phyloP scores from a whole-genome alignment of 2,888 invertebrate genomes.

The Diplazon laetatorius region DNA sequence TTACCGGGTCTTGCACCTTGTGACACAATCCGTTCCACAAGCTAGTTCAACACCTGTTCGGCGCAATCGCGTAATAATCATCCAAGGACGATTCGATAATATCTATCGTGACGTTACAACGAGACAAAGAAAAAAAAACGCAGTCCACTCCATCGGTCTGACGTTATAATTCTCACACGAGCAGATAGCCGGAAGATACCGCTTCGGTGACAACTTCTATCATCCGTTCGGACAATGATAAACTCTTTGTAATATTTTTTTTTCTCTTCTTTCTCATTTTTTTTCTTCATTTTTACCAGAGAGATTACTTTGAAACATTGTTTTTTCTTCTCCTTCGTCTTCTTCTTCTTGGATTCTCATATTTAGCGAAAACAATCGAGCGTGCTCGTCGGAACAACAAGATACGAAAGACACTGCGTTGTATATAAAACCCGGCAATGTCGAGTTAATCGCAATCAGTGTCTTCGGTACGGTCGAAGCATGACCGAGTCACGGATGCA shows the following conservation, averaged over 20 bases:
- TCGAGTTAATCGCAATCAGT: constrained; percentile 26
- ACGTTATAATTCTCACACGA: constrained; percentile 5
- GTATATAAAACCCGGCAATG: constrained; percentile 42
- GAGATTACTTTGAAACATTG: neutral
- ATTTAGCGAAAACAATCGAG: constrained; percentile 6
- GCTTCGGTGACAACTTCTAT: constrained; percentile 7
- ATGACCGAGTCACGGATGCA: constrained; percentile 28
- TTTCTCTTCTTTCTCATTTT: neutral
- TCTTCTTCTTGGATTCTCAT: neutral
- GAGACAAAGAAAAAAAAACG: too few species aligned
- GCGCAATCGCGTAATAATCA: neutral
- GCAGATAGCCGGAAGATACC: neutral
- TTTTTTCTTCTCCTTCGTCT: too few species aligned
- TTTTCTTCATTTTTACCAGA: too few species aligned
- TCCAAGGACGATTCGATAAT: constrained; percentile 1
- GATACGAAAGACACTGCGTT: constrained; percentile 19
- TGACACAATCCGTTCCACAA: too few species aligned
- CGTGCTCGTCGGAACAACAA: neutral
- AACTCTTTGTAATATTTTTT: neutral
- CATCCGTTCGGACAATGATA: constrained; percentile 21
- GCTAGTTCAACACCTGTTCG: neutral
- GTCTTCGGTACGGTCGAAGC: neutral
- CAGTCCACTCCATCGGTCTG: neutral
- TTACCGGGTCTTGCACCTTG: too few species aligned
- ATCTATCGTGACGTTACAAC: neutral